These are phyloP conservation scores for Crenuchus spilurus DNA, from an alignment of 2,797 vertebrate genomes.

Conservation along the genomic window DNA sequence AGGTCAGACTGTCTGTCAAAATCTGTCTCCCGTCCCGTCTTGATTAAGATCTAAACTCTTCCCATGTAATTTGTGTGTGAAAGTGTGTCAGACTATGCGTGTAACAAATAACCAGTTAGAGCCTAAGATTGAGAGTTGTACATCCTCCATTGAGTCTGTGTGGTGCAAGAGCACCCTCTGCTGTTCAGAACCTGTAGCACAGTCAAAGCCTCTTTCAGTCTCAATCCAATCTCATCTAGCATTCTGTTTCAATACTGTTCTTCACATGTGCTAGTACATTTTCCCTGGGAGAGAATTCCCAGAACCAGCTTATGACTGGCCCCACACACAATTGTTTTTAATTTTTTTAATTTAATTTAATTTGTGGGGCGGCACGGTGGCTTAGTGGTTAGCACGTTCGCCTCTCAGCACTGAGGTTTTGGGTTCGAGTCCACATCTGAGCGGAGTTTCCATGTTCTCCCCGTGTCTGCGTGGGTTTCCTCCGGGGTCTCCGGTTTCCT, in stretches of 20 bases:
- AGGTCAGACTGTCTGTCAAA: constrained; percentile 71
- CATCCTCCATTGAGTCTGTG: background rate
- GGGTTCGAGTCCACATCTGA: too few species aligned
- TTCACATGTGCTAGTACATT: background rate
- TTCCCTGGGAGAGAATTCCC: background rate
- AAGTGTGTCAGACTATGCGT: constrained; percentile 10
- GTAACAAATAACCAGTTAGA: constrained; percentile 13
- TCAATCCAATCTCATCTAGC: background rate
- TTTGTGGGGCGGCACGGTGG: too few species aligned
- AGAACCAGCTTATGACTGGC: background rate
- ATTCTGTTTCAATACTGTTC: background rate
- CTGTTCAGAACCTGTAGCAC: constrained; percentile 7
- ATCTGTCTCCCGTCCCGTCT: constrained; percentile 40
- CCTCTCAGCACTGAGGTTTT: too few species aligned
- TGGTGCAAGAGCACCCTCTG: constrained; percentile 25
- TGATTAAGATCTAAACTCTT: constrained; percentile 53
- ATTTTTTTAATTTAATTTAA: too few species aligned
- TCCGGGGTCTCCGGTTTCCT: too few species aligned
- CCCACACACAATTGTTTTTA: too few species aligned
- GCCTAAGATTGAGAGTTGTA: background rate
- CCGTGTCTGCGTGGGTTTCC: too few species aligned
- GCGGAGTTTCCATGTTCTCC: too few species aligned
- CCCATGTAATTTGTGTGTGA: constrained; percentile 32
- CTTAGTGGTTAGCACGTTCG: too few species aligned
- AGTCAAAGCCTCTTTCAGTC: background rate